Percentiles rank a stretch among this genome's conserved stretches.
These are phyloP conservation scores for Plotosus lineatus DNA, from an alignment of 2,113 vertebrate genomes.

Conservation along the genomic window DNA sequence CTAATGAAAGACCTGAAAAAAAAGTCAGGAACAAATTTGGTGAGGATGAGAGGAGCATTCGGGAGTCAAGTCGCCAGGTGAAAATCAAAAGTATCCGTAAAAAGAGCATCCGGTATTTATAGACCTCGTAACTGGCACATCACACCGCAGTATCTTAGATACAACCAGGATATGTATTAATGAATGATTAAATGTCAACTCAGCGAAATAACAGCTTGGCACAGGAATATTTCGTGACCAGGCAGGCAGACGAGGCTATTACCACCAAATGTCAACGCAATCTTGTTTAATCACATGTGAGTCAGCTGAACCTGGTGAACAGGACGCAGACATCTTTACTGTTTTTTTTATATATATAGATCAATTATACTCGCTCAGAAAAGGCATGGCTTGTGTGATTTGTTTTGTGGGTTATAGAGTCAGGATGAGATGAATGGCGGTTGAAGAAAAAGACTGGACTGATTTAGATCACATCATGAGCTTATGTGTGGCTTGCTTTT, in stretches of 20 bases:
- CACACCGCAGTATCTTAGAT: background rate
- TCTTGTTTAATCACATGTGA: slow-evolving; percentile 18
- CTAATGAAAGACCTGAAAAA: slow-evolving; percentile 22
- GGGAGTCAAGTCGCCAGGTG: background rate
- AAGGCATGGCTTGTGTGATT: background rate
- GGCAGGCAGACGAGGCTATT: slow-evolving; percentile 22
- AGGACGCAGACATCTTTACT: background rate
- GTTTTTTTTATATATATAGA: slow-evolving; percentile 2
- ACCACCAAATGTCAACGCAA: slow-evolving; percentile 27
- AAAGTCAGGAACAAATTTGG: background rate
- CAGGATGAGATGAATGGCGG: slow-evolving; percentile 2
- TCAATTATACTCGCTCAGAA: slow-evolving; percentile 7
- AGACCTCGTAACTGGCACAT: background rate
- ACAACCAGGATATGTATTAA: background rate
- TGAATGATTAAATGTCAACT: slow-evolving; percentile 33
- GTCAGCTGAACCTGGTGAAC: slow-evolving; percentile 22
- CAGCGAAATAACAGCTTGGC: slow-evolving; percentile 20
- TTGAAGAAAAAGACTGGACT: background rate
- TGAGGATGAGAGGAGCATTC: background rate
- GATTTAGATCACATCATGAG: background rate
- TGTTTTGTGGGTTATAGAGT: background rate
- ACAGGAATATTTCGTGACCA: background rate
- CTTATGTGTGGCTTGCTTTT: slow-evolving; percentile 3
- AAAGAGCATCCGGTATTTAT: slow-evolving; percentile 4
- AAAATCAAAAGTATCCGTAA: background rate